Evolutionary conservation across 2,113 vertebrate genomes (phyloP).

Genomic region (Tachysurus fulvidraco): DNA sequence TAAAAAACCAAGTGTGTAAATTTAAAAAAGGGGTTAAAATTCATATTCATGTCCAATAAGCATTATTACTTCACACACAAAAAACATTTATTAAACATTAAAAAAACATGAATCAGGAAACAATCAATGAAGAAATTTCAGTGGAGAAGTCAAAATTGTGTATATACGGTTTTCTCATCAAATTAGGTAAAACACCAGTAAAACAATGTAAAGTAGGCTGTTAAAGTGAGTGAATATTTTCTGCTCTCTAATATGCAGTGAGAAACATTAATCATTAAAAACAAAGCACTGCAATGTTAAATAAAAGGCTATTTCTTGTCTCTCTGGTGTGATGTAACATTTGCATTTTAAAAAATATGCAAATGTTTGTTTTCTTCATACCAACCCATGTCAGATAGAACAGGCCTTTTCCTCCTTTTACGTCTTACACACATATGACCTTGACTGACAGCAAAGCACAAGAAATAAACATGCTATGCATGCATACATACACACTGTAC

Average conservation of each 20-base stretch:
- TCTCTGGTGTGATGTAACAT: conserved; percentile 53
- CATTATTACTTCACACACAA: neutral
- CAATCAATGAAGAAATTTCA: neutral
- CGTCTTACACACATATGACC: conserved; percentile 64
- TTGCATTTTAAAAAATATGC: conserved; percentile 43
- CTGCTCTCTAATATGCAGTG: neutral
- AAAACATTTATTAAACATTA: neutral
- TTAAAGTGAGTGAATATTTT: neutral
- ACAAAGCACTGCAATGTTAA: neutral
- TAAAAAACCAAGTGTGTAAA: neutral
- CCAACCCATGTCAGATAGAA: conserved; percentile 68
- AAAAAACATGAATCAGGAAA: neutral
- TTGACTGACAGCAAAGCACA: conserved; percentile 66
- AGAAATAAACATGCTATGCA: conserved; percentile 64
- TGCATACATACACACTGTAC: conserved; percentile 44
- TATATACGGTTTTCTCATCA: neutral
- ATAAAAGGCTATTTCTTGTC: conserved; percentile 37
- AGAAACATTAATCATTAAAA: neutral
- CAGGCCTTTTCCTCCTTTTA: conserved; percentile 63
- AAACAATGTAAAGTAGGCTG: neutral
- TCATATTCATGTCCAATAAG: neutral
- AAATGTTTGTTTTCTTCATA: conserved; percentile 64
- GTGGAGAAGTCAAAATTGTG: neutral
- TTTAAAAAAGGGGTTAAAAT: neutral
- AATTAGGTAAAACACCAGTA: neutral